These are phyloP conservation scores for Rhabditophanes sp. DNA, from an alignment of 2,888 invertebrate genomes.

Conservation along the genomic window DNA sequence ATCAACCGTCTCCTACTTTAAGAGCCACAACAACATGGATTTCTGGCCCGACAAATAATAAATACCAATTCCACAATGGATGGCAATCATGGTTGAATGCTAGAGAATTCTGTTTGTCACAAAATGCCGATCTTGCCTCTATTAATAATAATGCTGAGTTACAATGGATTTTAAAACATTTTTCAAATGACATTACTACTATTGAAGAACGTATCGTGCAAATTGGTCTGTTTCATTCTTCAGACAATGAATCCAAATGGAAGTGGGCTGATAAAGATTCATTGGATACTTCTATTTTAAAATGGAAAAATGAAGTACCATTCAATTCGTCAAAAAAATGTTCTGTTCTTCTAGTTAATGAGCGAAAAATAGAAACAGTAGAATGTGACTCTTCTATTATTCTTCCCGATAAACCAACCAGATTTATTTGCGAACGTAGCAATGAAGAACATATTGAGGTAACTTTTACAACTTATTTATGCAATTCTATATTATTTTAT, in stretches of 20 bases:
- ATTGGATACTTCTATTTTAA: constrained; percentile 10
- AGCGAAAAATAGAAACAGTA: constrained; percentile 16
- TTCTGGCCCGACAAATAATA: constrained; percentile 16
- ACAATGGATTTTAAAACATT: constrained; percentile 9
- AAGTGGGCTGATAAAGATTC: constrained; percentile 13
- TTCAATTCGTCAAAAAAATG: constrained; percentile 14
- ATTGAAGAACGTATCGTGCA: constrained; percentile 8
- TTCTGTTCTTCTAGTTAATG: constrained; percentile 18
- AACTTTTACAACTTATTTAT: not conserved
- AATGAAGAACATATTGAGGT: constrained; percentile 18
- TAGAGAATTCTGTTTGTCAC: constrained; percentile 21
- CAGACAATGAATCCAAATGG: constrained; percentile 10
- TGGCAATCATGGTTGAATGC: constrained; percentile 26
- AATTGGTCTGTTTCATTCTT: constrained; percentile 12
- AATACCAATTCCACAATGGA: constrained; percentile 28
- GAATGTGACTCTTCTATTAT: constrained; percentile 17
- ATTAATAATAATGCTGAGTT: constrained; percentile 16
- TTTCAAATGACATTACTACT: constrained; percentile 2
- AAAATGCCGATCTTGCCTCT: constrained; percentile 25
- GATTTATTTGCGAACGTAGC: constrained; percentile 18
- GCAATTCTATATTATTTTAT: constrained; percentile 6
- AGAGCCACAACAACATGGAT: no score
- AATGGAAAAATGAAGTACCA: constrained; percentile 1
- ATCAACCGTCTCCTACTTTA: no score
- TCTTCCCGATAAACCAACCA: constrained; percentile 9